Percentiles rank a stretch among this genome's conserved stretches.
Conservation (phyloP, 2,797 vertebrate species). For the Phrynocephalus vlangalii region DNA sequence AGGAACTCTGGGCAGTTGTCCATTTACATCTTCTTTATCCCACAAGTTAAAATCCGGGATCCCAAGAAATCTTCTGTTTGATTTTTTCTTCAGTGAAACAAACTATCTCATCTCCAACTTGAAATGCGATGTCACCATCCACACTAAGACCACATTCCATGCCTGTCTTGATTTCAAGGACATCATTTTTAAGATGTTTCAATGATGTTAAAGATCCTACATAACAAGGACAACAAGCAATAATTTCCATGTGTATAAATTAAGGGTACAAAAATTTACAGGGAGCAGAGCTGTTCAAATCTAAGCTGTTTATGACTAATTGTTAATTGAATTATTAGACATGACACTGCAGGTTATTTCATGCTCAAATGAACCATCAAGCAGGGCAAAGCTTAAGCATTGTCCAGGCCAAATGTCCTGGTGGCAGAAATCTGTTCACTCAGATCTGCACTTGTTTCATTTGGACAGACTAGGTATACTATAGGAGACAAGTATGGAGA, state of each 20-base stretch:
- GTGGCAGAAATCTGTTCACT: not conserved
- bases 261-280: not conserved
- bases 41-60: constrained; percentile 88
- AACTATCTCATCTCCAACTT: constrained; percentile 84
- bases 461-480: not conserved
- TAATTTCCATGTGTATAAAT: not conserved
- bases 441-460: not conserved
- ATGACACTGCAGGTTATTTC: not conserved
- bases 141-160: constrained; percentile 93
- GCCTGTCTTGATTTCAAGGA: constrained; percentile 83
- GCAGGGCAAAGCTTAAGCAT: not conserved
- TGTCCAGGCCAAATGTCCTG: not conserved
- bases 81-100: constrained; percentile 85
- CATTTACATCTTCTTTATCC: not conserved
- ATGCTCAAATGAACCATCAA: not conserved
- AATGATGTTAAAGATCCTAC: constrained; percentile 85
- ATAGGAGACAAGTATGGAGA: not conserved
- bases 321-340: not conserved
- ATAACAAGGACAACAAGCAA: not conserved
- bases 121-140: constrained; percentile 80
- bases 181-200: constrained; percentile 92
- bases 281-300: not conserved
- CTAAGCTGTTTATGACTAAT: not conserved
- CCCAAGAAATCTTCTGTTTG: constrained; percentile 86
- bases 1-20: not conserved